phyloP scores from a whole-genome alignment of 35 echinoderm and acorn worm genomes.

The Diadema setosum region DNA sequence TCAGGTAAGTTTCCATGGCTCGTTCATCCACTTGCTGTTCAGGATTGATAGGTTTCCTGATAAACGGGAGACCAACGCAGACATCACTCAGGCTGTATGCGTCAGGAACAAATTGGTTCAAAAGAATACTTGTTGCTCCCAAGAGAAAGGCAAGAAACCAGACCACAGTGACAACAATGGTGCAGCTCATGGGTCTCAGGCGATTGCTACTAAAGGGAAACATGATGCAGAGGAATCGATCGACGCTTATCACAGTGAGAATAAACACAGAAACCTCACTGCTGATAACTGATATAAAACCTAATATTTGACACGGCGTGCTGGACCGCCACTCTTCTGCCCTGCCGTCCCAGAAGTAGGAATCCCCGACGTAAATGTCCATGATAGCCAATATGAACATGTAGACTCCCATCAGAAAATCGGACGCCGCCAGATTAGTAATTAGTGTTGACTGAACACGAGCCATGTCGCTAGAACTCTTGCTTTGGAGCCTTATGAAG shows the following conservation, averaged over 20 bases:
- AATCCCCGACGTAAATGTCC: neutral
- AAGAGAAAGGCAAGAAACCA: slow-evolving; percentile 27
- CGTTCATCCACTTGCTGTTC: neutral
- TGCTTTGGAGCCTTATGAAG: neutral
- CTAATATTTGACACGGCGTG: slow-evolving; percentile 14
- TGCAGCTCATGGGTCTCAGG: neutral
- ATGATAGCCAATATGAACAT: slow-evolving; percentile 31
- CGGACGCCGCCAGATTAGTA: slow-evolving; percentile 26
- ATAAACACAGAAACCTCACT: slow-evolving; percentile 54
- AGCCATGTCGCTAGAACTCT: neutral
- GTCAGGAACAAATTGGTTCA: neutral
- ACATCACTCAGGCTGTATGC: slow-evolving; percentile 70
- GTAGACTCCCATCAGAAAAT: slow-evolving; percentile 37
- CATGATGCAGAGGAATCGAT: slow-evolving; percentile 28
- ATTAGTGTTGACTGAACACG: slow-evolving; percentile 28
- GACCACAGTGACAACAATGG: neutral
- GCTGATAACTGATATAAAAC: slow-evolving; percentile 26
- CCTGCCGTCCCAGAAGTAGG: neutral
- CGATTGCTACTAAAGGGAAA: slow-evolving; percentile 17
- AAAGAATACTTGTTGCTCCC: neutral
- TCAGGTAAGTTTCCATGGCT: neutral
- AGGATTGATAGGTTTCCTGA: slow-evolving; percentile 18
- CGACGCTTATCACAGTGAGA: slow-evolving; percentile 20
- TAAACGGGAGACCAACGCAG: slow-evolving; percentile 71
- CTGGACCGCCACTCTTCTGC: slow-evolving; percentile 40